These are phyloP conservation scores for Sciaenops ocellatus DNA, from an alignment of 2,797 vertebrate genomes.

Conservation along the genomic window DNA sequence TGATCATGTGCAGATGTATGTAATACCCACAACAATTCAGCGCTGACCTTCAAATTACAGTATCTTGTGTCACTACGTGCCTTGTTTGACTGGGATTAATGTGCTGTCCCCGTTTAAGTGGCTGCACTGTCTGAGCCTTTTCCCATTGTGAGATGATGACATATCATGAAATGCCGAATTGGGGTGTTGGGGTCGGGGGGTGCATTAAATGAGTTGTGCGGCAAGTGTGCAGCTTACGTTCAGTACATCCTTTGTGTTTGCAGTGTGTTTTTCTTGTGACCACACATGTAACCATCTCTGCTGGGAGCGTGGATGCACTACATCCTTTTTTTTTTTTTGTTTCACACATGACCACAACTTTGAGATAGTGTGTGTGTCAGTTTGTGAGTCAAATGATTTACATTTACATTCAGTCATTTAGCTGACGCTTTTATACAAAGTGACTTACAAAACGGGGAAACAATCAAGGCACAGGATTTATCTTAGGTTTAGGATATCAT, in stretches of 20 bases:
- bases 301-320: slow-evolving; percentile 5
- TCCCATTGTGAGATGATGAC: slow-evolving; percentile 63
- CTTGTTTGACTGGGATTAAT: slow-evolving; percentile 9
- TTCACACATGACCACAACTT: not conserved
- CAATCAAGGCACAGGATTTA: too few relatives aligned
- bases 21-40: not conserved
- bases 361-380: not conserved
- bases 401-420: not conserved
- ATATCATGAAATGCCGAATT: slow-evolving; percentile 59
- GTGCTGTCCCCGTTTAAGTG: slow-evolving; percentile 5
- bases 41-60: slow-evolving; percentile 27
- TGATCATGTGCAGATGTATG: not conserved
- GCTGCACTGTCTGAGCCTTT: slow-evolving; percentile 7
- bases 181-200: too few relatives aligned
- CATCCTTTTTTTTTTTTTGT: not conserved
- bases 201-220: slow-evolving; percentile 18
- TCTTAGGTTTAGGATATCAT: not conserved
- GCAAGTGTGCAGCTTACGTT: slow-evolving; percentile 11
- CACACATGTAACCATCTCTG: slow-evolving; percentile 17
- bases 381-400: slow-evolving; percentile 1
- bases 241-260: slow-evolving; percentile 18
- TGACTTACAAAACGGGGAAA: too few relatives aligned
- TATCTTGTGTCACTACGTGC: not conserved
- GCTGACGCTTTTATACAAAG: too few relatives aligned
- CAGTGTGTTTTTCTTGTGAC: slow-evolving; percentile 1